Base-by-base conservation (phyloP, 2,888 invertebrate genomes). In the Syrista parreyssii region DNA sequence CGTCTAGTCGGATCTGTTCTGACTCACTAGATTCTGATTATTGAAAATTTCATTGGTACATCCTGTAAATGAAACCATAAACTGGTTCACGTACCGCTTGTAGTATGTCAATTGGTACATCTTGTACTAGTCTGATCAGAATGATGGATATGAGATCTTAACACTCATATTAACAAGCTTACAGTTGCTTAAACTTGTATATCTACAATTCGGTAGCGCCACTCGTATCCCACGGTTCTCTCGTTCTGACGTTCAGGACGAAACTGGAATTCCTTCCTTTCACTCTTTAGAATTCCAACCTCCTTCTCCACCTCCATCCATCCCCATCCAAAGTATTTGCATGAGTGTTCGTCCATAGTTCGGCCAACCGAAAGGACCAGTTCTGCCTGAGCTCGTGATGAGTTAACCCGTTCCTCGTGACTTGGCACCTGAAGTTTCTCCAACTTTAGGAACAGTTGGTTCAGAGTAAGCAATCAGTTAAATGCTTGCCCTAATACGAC, bases 371-470 rank as follows among this genome's bases (percentile, higher is more conserved):
- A 33, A 33, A 71, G 55, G 68, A 73, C 80, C 82, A 84, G 82
- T 83, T 82, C 82, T 77, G 79, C 75, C 72, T 68, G 74, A 75
- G 78, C 82, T 68, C 75, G 76, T 84, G 78, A 68, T 69, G 78
- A 76, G 78, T 77, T 74, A 82, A 82, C 82, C 78, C 77, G 82
- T 80, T 77, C 79, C 6, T 15, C 55, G 23, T 55, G 55, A 55
- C 23, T 55, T 23, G 9, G 23, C 2, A 9, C 55, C 55, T 23
- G 23, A 55, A 55, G 23, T 23, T 55, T 9, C 55, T 55, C 55
- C 6, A 55, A 55, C 55, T 23, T 23, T 6, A 40, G 23, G 23
- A 40, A 40, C 15, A 40, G 6, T 40, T 40, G 40, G 40, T 40
- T 55, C 55, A 55, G 9, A 55, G 23, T 55, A 55, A 0, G 9